phyloP scores from a whole-genome alignment of 2,113 vertebrate species.

The Pterocles gutturalis region DNA sequence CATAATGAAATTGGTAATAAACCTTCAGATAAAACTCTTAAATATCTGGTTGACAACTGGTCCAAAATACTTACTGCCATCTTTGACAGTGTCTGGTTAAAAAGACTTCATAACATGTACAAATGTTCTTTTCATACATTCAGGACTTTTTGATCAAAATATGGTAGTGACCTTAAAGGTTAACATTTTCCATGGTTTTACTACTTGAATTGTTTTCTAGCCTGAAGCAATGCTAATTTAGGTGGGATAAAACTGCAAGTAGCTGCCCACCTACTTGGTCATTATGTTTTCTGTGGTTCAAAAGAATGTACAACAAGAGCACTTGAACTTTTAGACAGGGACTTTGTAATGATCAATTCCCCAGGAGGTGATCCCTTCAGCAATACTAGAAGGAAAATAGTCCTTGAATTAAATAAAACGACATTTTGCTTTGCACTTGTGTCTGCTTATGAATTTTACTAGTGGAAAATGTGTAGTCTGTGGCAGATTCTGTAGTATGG shows the following conservation, averaged over 20 bases:
- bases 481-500: not conserved
- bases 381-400: conserved; percentile 72
- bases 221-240: conserved; percentile 62
- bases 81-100: conserved; percentile 46
- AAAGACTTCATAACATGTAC: conserved; percentile 55
- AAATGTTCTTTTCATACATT: conserved; percentile 61
- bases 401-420: conserved; percentile 77
- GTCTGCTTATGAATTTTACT: conserved; percentile 22
- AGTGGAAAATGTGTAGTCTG: not conserved
- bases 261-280: conserved; percentile 59
- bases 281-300: conserved; percentile 64
- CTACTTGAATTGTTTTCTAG: conserved; percentile 75
- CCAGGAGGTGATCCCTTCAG: conserved; percentile 72
- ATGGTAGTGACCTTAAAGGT: conserved; percentile 71
- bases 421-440: conserved; percentile 72
- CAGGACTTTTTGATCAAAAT: conserved; percentile 72
- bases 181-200: conserved; percentile 72
- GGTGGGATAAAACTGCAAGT: conserved; percentile 67
- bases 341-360: conserved; percentile 68
- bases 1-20: conserved; percentile 37
- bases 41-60: conserved; percentile 52
- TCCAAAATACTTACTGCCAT: conserved; percentile 69
- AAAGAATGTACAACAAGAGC: conserved; percentile 78
- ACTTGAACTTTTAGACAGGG: conserved; percentile 74
- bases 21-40: conserved; percentile 20